Percentiles rank a stretch among this genome's conserved stretches.
These are phyloP conservation scores for Proterorhinus semilunaris DNA, from an alignment of 2,113 vertebrate species.

Conservation along the genomic window DNA sequence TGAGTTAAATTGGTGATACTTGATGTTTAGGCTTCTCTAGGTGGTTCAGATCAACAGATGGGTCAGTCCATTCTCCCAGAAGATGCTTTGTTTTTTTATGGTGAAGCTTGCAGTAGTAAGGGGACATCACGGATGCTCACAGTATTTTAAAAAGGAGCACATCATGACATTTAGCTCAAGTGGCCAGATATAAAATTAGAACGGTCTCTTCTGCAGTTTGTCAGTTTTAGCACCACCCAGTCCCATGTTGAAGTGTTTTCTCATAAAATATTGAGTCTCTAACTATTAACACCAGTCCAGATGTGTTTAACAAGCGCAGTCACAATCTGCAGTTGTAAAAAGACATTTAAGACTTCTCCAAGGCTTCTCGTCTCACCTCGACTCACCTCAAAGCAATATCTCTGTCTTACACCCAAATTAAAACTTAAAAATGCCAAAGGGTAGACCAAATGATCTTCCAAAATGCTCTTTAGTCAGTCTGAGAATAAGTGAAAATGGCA, in stretches of 20 bases:
- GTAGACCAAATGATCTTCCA: constrained; percentile 15
- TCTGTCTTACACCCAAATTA: constrained; percentile 3
- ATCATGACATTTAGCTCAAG: background rate
- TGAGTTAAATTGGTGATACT: too few relatives aligned
- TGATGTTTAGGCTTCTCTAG: too few relatives aligned
- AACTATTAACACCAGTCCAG: constrained; percentile 5
- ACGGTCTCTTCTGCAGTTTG: background rate
- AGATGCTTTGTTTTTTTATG: too few relatives aligned
- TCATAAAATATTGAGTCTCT: constrained; percentile 1
- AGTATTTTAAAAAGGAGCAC: background rate
- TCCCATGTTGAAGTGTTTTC: constrained; percentile 3
- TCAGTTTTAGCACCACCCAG: background rate
- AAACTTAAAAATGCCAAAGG: constrained; percentile 16
- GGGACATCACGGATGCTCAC: background rate
- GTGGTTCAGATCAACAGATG: too few relatives aligned
- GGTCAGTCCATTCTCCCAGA: too few relatives aligned
- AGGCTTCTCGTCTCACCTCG: constrained; percentile 1
- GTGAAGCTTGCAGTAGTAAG: too few relatives aligned
- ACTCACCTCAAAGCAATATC: constrained; percentile 10
- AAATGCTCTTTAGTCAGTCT: constrained; percentile 2
- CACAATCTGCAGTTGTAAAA: constrained; percentile 6
- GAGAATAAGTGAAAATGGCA: constrained; percentile 1
- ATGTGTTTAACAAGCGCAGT: constrained; percentile 5
- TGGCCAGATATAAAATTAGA: background rate
- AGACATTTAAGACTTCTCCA: background rate